Evolutionary conservation across 2,113 vertebrate genomes (phyloP).

Genomic region (Bujurquina vittata): DNA sequence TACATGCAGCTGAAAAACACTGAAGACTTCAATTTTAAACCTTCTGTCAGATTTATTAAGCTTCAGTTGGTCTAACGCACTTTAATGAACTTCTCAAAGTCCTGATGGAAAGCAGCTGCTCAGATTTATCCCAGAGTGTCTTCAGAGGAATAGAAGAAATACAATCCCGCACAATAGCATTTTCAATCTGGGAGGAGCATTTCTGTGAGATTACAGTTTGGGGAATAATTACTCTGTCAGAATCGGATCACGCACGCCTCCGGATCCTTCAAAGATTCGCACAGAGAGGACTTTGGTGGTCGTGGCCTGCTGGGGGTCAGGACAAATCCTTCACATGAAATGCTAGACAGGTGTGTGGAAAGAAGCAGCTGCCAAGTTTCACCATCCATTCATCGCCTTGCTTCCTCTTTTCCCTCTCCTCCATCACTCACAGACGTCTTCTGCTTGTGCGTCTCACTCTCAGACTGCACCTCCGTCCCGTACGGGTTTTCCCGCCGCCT

Average conservation of each 20-base stretch:
- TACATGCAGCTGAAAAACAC: neutral
- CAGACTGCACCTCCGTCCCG: neutral
- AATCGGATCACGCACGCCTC: conserved; percentile 11
- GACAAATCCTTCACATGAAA: conserved; percentile 24
- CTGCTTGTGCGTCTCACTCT: neutral
- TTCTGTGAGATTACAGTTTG: conserved; percentile 10
- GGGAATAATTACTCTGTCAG: conserved; percentile 42
- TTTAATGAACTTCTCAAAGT: neutral
- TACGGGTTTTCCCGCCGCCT: neutral
- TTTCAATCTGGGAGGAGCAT: neutral
- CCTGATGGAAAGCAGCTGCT: conserved; percentile 13
- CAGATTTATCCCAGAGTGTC: neutral
- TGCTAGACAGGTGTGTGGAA: neutral
- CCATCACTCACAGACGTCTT: neutral
- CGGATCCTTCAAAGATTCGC: neutral
- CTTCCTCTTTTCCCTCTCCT: neutral
- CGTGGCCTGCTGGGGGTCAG: neutral
- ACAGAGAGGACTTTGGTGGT: neutral
- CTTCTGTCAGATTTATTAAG: neutral
- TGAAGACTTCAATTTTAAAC: neutral
- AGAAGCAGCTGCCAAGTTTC: neutral
- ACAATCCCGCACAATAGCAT: neutral
- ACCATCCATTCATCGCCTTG: conserved; percentile 15
- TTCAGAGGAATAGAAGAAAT: neutral
- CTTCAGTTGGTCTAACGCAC: neutral